Conservation (phyloP, 2,888 invertebrate species). For the Mimachlamys varia region DNA sequence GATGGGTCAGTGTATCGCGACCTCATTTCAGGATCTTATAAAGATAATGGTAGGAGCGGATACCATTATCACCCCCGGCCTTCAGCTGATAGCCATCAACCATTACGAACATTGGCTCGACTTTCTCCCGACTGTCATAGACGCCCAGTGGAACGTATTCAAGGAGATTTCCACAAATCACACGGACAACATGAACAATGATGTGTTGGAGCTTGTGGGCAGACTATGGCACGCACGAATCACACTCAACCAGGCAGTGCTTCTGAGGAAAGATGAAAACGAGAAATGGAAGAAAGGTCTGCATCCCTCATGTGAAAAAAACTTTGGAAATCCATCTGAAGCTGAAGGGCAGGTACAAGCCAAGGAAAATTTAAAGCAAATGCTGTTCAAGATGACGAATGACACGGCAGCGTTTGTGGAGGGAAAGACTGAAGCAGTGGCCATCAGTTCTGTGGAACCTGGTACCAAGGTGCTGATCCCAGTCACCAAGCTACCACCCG, state of each 20-base stretch:
- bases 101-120: conserved; percentile 3
- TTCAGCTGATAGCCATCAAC: background rate
- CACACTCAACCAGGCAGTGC: background rate
- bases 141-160: background rate
- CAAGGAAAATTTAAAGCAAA: background rate
- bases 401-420: background rate
- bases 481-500: background rate
- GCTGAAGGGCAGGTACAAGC: background rate
- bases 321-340: background rate
- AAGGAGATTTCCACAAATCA: background rate
- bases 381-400: background rate
- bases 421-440: background rate
- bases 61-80: background rate
- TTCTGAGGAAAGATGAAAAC: background rate
- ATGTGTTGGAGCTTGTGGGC: background rate
- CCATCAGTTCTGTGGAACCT: background rate
- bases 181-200: background rate
- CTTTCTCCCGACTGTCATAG: background rate
- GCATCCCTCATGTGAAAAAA: background rate
- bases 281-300: background rate
- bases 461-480: background rate
- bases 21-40: background rate
- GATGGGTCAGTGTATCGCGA: background rate
- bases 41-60: background rate
- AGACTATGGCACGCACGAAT: background rate